These are phyloP conservation scores for Gallinago jamesoni DNA, from an alignment of 2,113 vertebrate genomes.

Conservation along the genomic window DNA sequence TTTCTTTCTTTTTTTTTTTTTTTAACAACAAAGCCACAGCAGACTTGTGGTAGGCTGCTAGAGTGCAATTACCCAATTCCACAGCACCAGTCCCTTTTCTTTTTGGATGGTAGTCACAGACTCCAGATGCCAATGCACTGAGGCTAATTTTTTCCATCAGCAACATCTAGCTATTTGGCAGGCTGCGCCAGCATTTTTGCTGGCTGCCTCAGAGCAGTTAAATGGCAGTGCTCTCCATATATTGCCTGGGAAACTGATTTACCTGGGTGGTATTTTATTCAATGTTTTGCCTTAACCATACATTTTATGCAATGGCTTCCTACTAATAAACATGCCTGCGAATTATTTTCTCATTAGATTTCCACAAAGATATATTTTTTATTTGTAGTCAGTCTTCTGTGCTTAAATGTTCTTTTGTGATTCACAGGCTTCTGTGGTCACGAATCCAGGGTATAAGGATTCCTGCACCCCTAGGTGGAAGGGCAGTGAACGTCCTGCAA, in stretches of 20 bases:
- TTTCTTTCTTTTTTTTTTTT: not conserved
- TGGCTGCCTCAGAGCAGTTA: not conserved
- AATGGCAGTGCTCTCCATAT: not conserved
- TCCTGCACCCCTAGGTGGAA: not conserved
- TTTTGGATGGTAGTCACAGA: slow-evolving; percentile 26
- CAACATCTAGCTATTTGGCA: slow-evolving; percentile 49
- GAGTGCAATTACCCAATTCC: not conserved
- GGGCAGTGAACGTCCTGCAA: not conserved
- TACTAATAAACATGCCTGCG: not conserved
- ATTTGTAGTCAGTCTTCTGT: not conserved
- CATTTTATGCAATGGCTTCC: slow-evolving; percentile 1
- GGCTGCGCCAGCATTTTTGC: slow-evolving; percentile 14
- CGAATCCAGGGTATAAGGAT: not conserved
- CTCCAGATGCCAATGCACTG: slow-evolving; percentile 35
- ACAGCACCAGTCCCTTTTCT: not conserved
- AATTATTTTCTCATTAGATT: slow-evolving; percentile 24
- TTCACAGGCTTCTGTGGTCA: slow-evolving; percentile 1
- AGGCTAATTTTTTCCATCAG: slow-evolving; percentile 62
- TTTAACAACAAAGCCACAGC: not conserved
- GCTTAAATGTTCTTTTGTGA: not conserved
- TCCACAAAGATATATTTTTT: not conserved
- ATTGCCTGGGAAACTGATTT: slow-evolving; percentile 30
- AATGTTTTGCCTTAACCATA: not conserved
- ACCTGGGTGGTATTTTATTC: slow-evolving; percentile 46
- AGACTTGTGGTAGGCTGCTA: slow-evolving; percentile 1